Percentiles rank a stretch among this genome's conserved stretches.
These are phyloP conservation scores for Dicycla oo DNA, from an alignment of 2,888 invertebrate species.

Conservation along the genomic window DNA sequence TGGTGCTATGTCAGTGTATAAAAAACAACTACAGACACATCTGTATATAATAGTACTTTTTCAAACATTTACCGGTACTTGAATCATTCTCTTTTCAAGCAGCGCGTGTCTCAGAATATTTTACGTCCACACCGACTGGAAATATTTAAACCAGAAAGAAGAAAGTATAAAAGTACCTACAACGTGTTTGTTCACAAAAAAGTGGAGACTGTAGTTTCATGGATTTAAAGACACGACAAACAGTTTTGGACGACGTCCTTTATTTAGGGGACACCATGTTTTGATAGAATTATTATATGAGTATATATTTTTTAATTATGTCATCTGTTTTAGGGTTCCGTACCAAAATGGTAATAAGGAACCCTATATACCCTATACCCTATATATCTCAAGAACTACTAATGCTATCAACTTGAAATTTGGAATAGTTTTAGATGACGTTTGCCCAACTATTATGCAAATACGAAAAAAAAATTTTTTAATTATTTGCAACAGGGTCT, in stretches of 20 bases:
- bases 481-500: too few species aligned
- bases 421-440: too few species aligned
- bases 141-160: conserved; percentile 8
- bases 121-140: conserved; percentile 5
- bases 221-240: background rate
- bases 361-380: too few species aligned
- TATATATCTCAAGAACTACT: too few species aligned
- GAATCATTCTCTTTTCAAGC: background rate
- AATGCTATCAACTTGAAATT: too few species aligned
- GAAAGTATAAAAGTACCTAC: background rate
- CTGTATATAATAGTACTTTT: background rate
- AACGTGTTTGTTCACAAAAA: background rate
- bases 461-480: too few species aligned
- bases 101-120: conserved; percentile 44
- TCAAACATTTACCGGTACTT: background rate
- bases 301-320: background rate
- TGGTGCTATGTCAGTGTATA: background rate
- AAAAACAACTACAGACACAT: background rate
- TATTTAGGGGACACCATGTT: conserved; percentile 6
- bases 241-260: background rate
- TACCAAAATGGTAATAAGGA: too few species aligned
- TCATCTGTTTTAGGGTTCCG: too few species aligned
- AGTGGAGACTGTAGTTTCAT: conserved; percentile 1
- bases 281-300: background rate
- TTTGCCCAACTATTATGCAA: too few species aligned